Conservation (phyloP, 2,797 vertebrate species). For the Ispidina lecontei region DNA sequence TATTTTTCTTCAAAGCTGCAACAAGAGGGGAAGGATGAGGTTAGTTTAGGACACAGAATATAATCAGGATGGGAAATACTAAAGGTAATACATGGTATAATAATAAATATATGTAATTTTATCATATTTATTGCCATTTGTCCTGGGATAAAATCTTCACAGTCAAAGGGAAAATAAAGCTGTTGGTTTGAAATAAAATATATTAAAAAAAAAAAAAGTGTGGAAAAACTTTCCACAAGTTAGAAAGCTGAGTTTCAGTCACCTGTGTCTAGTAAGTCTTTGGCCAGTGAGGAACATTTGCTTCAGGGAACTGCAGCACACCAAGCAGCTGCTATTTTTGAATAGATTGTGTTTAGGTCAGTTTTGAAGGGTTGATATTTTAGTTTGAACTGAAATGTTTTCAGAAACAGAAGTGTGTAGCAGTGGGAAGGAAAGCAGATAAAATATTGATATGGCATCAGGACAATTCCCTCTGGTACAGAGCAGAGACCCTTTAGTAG, state of each 20-base stretch:
- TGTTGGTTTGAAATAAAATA: not conserved
- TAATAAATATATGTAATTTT: not conserved
- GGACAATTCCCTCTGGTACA: not conserved
- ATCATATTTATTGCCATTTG: not conserved
- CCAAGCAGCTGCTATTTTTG: not conserved
- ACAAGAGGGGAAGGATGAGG: not conserved
- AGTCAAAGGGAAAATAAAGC: not conserved
- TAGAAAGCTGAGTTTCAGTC: not conserved
- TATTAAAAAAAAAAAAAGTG: too few relatives aligned
- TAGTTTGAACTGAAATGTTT: not conserved
- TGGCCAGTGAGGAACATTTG: not conserved
- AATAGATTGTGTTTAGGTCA: not conserved
- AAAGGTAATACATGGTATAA: not conserved
- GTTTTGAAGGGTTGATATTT: not conserved
- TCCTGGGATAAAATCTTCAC: not conserved
- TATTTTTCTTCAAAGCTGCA: not conserved
- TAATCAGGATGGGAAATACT: not conserved
- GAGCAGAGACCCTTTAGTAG: not conserved
- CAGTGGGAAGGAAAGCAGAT: not conserved
- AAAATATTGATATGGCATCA: not conserved
- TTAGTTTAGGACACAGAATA: accelerated
- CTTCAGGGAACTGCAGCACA: not conserved
- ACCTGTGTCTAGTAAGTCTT: not conserved
- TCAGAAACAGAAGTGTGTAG: not conserved
- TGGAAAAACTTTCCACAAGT: not conserved